Evolutionary conservation across 2,888 invertebrate genomes (phyloP), one percentile per base, ranked within the genome.

Genomic region (Syritta pipiens): DNA sequence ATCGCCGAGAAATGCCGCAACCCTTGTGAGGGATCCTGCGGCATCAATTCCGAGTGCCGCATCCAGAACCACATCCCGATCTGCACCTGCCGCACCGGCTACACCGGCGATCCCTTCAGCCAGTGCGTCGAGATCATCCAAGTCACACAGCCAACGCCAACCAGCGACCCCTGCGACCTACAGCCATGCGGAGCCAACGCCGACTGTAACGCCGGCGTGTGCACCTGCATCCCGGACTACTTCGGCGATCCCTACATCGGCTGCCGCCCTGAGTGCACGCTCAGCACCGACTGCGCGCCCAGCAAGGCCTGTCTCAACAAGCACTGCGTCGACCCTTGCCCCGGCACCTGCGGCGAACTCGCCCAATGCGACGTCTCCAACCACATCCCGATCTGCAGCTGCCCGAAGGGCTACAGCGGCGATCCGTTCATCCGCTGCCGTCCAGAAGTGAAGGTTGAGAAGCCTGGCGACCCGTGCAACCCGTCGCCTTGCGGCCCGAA

Each of bases 401-500:
- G 94, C 84, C 91, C 92, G 3, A 89, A 90, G 83, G 92, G 93
- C 79, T 92, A 90, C 84, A 90, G 91, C 49, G 94, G 94, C 82
- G 93, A 94, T 88, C 92, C 94, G 79, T 94, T 94, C 83, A 90
- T 92, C 14, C 90, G 91, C 82, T 94, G 94, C 74, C 86, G 88
- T 26, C 86, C 85, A 14, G 87, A 87, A 71, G 68, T 82, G 4
- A 81, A 77, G n/a, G 82, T 76, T 82, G 85, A 49, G 17, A 44
- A 62, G 37, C 84, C 85, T 46, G 83, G 82, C 55, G 90, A 91
- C 83, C 92, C 92, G 22, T 93, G 93, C 84, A 89, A 91, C 59
- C 95, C 95, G 74, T 93, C 93, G 46, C 94, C 94, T 4, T 95
- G 95, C 83, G 95, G 94, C 20, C 92, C 93, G 14, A 94, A 95